Conservation (phyloP, 1,140 invertebrate genomes). For the Pseudomyrmex dendroicus region DNA sequence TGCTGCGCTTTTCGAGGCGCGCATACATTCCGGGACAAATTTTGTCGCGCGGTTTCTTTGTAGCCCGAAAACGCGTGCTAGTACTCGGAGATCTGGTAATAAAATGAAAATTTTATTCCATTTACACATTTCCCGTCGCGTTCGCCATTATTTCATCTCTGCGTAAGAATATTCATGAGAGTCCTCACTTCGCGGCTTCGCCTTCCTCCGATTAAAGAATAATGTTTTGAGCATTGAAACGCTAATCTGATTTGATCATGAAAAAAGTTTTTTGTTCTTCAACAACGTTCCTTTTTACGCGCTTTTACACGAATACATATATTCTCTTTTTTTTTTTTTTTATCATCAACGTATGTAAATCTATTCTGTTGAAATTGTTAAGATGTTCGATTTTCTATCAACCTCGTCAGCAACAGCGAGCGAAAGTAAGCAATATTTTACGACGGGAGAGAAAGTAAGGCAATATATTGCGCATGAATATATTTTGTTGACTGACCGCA, state of each 20-base stretch:
- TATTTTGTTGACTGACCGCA: conserved; percentile 58
- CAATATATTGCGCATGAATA: conserved; percentile 44
- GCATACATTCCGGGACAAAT: conserved; percentile 42
- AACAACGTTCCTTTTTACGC: not conserved
- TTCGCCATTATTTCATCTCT: conserved; percentile 27
- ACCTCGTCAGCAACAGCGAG: conserved; percentile 13
- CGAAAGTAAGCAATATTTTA: conserved; percentile 48
- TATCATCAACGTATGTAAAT: not conserved
- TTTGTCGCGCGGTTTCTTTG: conserved; percentile 40
- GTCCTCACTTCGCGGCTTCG: conserved; percentile 31
- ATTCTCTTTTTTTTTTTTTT: not conserved
- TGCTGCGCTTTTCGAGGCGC: conserved; percentile 48
- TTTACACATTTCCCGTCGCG: conserved; percentile 38
- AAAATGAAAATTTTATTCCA: conserved; percentile 61
- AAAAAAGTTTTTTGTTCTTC: not conserved
- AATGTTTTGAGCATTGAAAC: conserved; percentile 23
- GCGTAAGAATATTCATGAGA: conserved; percentile 50
- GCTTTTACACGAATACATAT: not conserved
- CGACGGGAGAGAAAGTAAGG: conserved; percentile 13
- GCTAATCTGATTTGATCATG: not conserved
- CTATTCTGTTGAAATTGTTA: not conserved
- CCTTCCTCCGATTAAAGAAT: conserved; percentile 31
- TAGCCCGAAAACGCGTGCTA: not conserved
- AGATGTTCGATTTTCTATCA: not conserved
- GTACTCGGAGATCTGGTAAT: not conserved